Base-by-base conservation (phyloP, 2,113 vertebrate species). In the Bos taurus region DNA sequence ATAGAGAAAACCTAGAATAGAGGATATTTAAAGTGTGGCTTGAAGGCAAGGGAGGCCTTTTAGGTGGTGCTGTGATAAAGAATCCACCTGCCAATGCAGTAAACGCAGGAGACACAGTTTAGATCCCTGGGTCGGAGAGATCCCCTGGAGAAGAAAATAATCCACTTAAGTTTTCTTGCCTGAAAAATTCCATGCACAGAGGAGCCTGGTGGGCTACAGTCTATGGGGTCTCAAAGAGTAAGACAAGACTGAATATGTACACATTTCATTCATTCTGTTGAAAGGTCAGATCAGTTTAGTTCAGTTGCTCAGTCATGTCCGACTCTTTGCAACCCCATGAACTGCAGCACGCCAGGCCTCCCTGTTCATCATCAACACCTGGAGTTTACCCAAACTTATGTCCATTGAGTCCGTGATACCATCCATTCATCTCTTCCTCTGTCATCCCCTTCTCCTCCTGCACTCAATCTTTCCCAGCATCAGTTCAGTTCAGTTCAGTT, bases 101-200 rank as follows among this genome's bases (percentile, higher is more conserved):
- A 36, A n/a, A 71, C 0, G 0, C 64, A 67, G 33, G n/a, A 67
- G 8, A 36, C 64, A 36, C 16, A 36, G 17, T 36, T 71, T 71
- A 71, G 64, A 21, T 71, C n/a, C 17, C 17, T 21, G 33, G 64
- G 17, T 71, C n/a, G 11, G 64, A 19, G n/a, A 71, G 9, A 36
- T 36, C 8, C 64, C 17, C 17, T 71, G 64, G 64, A 71, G 25
- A n/a, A 36, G 17, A 36, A 71, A 71, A 71, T 36, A 36, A 36
- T 9, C 17, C n/a, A 36, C n/a, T 11, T 33, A 9, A 71, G 4
- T 36, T 36, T 71, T 71, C n/a, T 71, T 71, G 64, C n/a, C 64
- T 21, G n/a, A 71, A 36, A 71, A 71, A 71, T 36, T 36, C 64
- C 64, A 36, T 71, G 64, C 8, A 36, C 64, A 36, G 64, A 67